Evolutionary conservation across 2,113 vertebrate genomes (phyloP).

Genomic region (Podarcis cretensis): DNA sequence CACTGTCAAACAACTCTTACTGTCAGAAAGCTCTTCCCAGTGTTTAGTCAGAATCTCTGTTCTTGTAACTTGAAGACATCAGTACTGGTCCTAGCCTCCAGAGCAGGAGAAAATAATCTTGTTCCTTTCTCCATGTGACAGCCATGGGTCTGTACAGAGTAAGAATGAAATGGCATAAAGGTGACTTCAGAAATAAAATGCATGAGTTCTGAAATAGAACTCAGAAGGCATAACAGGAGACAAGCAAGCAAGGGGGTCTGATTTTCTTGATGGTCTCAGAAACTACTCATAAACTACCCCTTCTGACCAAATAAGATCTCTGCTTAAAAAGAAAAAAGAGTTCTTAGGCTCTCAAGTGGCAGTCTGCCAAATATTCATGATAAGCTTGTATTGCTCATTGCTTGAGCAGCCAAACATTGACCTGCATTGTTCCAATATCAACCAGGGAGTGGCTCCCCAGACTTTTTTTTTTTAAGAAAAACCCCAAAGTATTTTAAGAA

Average conservation of each 20-base stretch:
- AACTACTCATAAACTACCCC: slow-evolving; percentile 45
- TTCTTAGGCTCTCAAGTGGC: slow-evolving; percentile 36
- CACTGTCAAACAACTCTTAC: too few relatives aligned
- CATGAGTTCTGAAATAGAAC: not conserved
- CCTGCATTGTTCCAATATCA: slow-evolving; percentile 47
- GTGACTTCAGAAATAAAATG: not conserved
- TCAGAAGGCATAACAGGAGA: slow-evolving; percentile 22
- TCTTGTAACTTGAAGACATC: too few relatives aligned
- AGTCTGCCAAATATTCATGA: slow-evolving; percentile 52
- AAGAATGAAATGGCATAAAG: not conserved
- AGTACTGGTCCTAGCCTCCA: too few relatives aligned
- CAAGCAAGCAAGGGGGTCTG: slow-evolving; percentile 18
- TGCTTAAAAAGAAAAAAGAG: slow-evolving; percentile 15
- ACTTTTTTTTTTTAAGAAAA: not conserved
- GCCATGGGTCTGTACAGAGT: too few relatives aligned
- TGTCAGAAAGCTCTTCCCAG: too few relatives aligned
- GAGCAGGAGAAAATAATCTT: too few relatives aligned
- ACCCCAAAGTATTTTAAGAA: slow-evolving; percentile 46
- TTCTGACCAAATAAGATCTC: slow-evolving; percentile 14
- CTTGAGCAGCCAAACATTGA: slow-evolving; percentile 41
- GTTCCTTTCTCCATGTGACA: too few relatives aligned
- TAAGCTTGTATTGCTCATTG: slow-evolving; percentile 31
- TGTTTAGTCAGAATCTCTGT: too few relatives aligned
- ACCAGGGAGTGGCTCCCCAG: slow-evolving; percentile 52
- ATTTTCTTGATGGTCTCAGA: slow-evolving; percentile 55